Evolutionary conservation across 2,888 invertebrate genomes (phyloP).

Genomic region (Nymphalis c-album): DNA sequence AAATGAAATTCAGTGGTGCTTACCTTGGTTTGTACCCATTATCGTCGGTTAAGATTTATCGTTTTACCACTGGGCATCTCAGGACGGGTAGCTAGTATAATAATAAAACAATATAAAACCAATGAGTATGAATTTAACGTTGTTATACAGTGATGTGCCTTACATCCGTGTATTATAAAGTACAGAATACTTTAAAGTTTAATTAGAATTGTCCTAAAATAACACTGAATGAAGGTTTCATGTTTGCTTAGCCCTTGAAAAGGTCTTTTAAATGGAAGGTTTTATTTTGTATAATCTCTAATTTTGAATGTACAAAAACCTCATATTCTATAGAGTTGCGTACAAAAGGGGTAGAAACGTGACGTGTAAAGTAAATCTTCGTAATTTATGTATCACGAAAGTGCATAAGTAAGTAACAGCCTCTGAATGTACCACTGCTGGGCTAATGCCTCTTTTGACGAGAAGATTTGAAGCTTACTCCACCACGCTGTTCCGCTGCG

Average conservation of each 20-base stretch:
- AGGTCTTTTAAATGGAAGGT: constrained; percentile 46
- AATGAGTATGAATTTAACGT: not conserved
- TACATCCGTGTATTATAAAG: constrained; percentile 22
- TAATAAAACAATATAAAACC: too few relatives aligned
- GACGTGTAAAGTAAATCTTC: not conserved
- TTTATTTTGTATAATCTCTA: constrained; percentile 38
- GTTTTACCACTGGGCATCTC: too few relatives aligned
- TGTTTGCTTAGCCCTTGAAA: constrained; percentile 50
- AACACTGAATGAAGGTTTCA: constrained; percentile 55
- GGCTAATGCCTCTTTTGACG: too few relatives aligned
- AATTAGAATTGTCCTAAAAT: constrained; percentile 66
- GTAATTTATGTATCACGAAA: not conserved
- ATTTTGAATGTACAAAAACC: constrained; percentile 30
- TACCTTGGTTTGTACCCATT: too few relatives aligned
- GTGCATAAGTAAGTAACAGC: not conserved
- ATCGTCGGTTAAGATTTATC: too few relatives aligned
- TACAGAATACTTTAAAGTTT: constrained; percentile 52
- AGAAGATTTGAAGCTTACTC: too few relatives aligned
- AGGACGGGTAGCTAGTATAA: too few relatives aligned
- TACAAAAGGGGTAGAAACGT: not conserved
- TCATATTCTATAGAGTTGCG: not conserved
- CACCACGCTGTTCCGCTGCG: too few relatives aligned
- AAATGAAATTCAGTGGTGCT: too few relatives aligned
- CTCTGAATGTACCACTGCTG: too few relatives aligned
- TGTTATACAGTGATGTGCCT: not conserved